A percentile compares a stretch with the other conserved stretches of the same genome.
Conservation (phyloP, 2,113 vertebrate species). For the Hirundichthys speculiger region DNA sequence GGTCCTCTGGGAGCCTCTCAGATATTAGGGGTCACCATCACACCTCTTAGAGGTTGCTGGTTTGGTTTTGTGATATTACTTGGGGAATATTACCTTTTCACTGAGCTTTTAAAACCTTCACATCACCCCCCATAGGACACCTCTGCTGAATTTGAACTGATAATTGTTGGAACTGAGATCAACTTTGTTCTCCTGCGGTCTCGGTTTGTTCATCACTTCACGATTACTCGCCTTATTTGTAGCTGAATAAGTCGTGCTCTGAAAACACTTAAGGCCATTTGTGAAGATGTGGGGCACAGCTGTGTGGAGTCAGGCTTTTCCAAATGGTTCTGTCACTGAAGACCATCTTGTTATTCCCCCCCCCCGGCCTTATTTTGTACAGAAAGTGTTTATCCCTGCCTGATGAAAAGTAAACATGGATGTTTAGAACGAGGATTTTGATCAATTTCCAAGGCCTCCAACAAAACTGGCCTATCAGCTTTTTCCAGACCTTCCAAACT, state of each 20-base stretch:
- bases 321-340: conserved; percentile 36
- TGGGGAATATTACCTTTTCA: conserved; percentile 11
- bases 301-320: conserved; percentile 64
- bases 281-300: conserved; percentile 68
- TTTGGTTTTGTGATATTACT: conserved; percentile 22
- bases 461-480: too few species aligned
- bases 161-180: neutral
- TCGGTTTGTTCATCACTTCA: conserved; percentile 20
- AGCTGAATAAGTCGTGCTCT: conserved; percentile 36
- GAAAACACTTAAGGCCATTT: conserved; percentile 51
- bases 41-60: conserved; percentile 13
- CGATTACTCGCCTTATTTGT: conserved; percentile 40
- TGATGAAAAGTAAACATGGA: conserved; percentile 47
- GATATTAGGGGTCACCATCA: conserved; percentile 35
- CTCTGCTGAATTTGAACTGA: neutral
- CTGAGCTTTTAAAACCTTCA: conserved; percentile 1
- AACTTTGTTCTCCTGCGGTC: conserved; percentile 20
- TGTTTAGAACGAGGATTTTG: conserved; percentile 7
- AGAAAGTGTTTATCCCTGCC: conserved; percentile 13
- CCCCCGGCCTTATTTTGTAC: conserved; percentile 26
- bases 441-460: too few species aligned
- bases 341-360: conserved; percentile 11
- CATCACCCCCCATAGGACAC: neutral
- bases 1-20: conserved; percentile 15
- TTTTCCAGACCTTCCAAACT: too few species aligned